These are phyloP conservation scores for Drosophila malerkotliana DNA, from an alignment of 1,140 invertebrate genomes.

Conservation along the genomic window DNA sequence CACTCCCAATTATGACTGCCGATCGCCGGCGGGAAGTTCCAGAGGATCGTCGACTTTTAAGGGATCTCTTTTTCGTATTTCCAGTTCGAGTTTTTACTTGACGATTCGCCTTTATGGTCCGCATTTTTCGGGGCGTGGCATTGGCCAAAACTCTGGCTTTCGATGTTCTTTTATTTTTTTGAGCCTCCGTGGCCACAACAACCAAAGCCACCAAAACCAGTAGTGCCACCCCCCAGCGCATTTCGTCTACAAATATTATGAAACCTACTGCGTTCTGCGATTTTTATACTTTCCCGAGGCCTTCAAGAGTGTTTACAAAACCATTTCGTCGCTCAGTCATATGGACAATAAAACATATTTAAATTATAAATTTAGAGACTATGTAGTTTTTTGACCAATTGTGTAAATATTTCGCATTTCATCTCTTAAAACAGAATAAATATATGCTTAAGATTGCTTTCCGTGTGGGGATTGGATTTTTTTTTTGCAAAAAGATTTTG, in stretches of 20 bases:
- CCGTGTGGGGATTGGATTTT: conserved; percentile 5
- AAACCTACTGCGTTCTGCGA: neutral
- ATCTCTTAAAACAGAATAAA: conserved; percentile 3
- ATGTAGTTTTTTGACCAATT: conserved; percentile 14
- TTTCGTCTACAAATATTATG: conserved; percentile 17
- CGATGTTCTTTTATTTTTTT: conserved; percentile 6
- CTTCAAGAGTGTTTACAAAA: conserved; percentile 36
- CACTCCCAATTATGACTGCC: conserved; percentile 2
- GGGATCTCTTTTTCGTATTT: neutral
- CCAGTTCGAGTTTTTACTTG: neutral
- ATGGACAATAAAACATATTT: conserved; percentile 15
- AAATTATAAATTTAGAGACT: neutral
- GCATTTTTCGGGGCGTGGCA: neutral
- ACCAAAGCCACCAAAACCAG: conserved; percentile 35
- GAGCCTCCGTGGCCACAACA: conserved; percentile 35
- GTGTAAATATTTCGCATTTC: conserved; percentile 29
- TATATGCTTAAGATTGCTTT: conserved; percentile 2
- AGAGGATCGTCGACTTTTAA: neutral
- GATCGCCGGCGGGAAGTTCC: neutral
- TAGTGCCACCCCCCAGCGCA: conserved; percentile 31
- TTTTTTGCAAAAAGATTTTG: neutral
- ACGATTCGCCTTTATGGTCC: neutral
- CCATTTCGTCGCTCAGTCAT: conserved; percentile 14
- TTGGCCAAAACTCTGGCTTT: neutral
- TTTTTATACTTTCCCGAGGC: conserved; percentile 32